phyloP scores from a whole-genome alignment of 2,888 invertebrate genomes.

The Prosapia bicincta region DNA sequence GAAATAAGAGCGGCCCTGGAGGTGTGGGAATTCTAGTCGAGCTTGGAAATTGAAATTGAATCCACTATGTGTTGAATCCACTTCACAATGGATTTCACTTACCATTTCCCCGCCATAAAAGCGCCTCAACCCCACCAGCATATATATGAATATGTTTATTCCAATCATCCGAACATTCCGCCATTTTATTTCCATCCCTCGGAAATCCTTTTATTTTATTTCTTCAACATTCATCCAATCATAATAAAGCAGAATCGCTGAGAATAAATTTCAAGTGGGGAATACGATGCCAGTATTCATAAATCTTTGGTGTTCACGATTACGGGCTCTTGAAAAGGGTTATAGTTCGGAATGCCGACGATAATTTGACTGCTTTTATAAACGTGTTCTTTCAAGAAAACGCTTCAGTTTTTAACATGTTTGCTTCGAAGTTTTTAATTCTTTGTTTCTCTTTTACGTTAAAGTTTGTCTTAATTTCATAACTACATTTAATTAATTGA shows the following conservation, averaged over 20 bases:
- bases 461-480: too few relatives aligned
- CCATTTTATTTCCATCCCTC: background rate
- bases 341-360: too few relatives aligned
- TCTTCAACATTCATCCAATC: slow-evolving; percentile 2
- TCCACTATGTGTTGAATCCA: background rate
- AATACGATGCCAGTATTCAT: background rate
- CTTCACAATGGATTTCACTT: background rate
- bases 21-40: background rate
- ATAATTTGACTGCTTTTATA: too few relatives aligned
- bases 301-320: background rate
- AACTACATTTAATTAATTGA: too few relatives aligned
- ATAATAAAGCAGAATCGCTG: background rate
- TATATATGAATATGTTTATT: slow-evolving; percentile 2
- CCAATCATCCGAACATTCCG: background rate
- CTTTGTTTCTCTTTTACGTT: too few relatives aligned
- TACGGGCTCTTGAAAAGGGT: background rate
- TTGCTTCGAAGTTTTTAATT: too few relatives aligned
- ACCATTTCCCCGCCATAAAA: background rate
- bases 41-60: background rate
- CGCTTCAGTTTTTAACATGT: too few relatives aligned
- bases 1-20: background rate
- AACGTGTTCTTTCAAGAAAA: too few relatives aligned
- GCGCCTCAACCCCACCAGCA: background rate
- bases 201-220: background rate
- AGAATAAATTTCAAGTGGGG: background rate